phyloP scores from a whole-genome alignment of 2,797 vertebrate species.

The Argentina silus region DNA sequence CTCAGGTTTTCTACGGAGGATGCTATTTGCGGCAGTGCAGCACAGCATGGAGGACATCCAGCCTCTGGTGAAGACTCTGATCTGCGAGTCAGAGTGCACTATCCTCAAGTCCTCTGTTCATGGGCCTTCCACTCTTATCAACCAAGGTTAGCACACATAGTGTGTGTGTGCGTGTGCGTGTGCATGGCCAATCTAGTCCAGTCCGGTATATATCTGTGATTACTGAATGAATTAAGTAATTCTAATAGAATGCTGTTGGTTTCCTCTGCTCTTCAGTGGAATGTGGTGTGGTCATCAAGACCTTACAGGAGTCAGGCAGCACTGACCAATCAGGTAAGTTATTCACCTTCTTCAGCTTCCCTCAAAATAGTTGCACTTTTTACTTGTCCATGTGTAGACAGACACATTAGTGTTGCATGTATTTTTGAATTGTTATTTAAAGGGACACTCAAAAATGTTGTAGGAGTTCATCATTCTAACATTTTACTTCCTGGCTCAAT shows the following conservation, averaged over 20 bases:
- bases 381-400: not conserved
- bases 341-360: not conserved
- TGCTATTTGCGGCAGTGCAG: conserved; percentile 86
- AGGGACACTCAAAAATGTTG: too few relatives aligned
- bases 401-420: not conserved
- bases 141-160: conserved; percentile 80
- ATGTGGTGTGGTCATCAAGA: conserved; percentile 89
- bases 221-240: not conserved
- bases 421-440: not conserved
- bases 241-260: conserved; percentile 4
- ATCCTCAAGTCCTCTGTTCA: conserved; percentile 81
- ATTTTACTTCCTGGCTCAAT: too few relatives aligned
- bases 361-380: not conserved
- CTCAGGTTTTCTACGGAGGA: conserved; percentile 90
- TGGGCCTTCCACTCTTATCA: conserved; percentile 72
- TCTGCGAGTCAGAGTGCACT: conserved; percentile 93
- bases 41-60: conserved; percentile 91
- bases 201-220: not conserved
- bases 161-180: not conserved
- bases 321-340: conserved; percentile 72
- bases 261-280: conserved; percentile 81
- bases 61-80: conserved; percentile 88
- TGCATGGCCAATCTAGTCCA: too few relatives aligned
- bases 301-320: conserved; percentile 67
- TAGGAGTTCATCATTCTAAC: too few relatives aligned